These are phyloP conservation scores for Heteromormyrus szaboi DNA, from an alignment of 2,797 vertebrate species.

Conservation along the genomic window DNA sequence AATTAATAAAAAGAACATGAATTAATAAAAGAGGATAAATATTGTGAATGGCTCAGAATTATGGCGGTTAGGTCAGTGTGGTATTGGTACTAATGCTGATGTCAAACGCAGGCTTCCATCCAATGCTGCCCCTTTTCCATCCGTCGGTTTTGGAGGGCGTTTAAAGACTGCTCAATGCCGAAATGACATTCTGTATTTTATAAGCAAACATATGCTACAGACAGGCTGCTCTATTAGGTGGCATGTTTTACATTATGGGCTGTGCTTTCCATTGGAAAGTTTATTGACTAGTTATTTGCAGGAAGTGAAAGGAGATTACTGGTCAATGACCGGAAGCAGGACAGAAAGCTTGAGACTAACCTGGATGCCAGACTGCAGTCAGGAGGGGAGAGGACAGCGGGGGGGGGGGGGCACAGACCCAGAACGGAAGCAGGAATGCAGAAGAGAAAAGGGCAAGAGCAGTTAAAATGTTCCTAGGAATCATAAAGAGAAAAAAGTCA, in stretches of 20 bases:
- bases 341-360: conserved; percentile 5
- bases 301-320: background rate
- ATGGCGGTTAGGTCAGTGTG: background rate
- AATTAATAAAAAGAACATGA: conserved; percentile 3
- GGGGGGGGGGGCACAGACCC: background rate
- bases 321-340: background rate
- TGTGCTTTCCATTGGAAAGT: background rate
- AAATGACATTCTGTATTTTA: background rate
- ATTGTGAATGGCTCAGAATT: conserved; percentile 10
- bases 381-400: background rate
- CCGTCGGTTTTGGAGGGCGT: background rate
- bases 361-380: conserved; percentile 21
- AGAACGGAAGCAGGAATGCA: background rate
- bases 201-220: background rate
- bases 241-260: background rate
- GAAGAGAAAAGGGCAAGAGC: conserved; percentile 11
- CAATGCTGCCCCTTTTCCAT: background rate
- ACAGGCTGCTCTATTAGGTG: background rate
- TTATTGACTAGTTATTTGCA: background rate
- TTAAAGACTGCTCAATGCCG: background rate
- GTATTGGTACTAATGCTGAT: background rate
- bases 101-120: background rate
- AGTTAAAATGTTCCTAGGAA: background rate
- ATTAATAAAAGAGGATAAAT: conserved; percentile 6
- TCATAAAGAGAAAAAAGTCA: background rate